Percentiles rank a stretch among this genome's conserved stretches.
Evolutionary conservation across 2,888 invertebrate species (phyloP).

Genomic region (Tribolium freemani): DNA sequence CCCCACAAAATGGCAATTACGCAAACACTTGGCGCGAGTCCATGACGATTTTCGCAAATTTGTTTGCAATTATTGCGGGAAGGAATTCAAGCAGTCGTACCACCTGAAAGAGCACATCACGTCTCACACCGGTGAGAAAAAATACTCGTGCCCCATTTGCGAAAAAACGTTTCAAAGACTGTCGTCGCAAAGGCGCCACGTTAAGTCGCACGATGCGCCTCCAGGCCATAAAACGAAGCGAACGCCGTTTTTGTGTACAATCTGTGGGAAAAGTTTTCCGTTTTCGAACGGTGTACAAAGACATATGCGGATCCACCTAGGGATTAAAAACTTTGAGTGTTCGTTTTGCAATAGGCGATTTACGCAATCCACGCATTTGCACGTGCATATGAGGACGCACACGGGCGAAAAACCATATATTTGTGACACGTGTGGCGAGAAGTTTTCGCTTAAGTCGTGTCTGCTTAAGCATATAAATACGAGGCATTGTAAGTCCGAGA

Average conservation of each 20-base stretch:
- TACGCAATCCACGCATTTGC: conserved; percentile 66
- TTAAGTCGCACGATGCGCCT: conserved; percentile 56
- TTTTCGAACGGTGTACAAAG: conserved; percentile 62
- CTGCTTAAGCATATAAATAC: conserved; percentile 58
- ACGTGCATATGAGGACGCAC: conserved; percentile 70
- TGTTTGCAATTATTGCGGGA: conserved; percentile 50
- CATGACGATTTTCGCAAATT: conserved; percentile 52
- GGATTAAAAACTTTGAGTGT: conserved; percentile 64
- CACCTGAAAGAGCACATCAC: conserved; percentile 60
- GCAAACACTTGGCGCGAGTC: conserved; percentile 53
- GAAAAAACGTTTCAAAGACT: conserved; percentile 59
- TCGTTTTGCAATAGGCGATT: conserved; percentile 64
- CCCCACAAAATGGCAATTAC: conserved; percentile 54
- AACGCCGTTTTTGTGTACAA: conserved; percentile 62
- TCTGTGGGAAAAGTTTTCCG: conserved; percentile 64
- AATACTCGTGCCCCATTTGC: conserved; percentile 59
- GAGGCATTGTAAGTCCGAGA: conserved; percentile 42
- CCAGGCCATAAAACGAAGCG: conserved; percentile 61
- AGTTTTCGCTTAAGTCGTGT: conserved; percentile 59
- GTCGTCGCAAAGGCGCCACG: conserved; percentile 59
- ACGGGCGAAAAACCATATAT: conserved; percentile 70
- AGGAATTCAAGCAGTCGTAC: conserved; percentile 58
- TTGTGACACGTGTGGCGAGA: conserved; percentile 69
- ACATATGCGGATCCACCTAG: conserved; percentile 65
- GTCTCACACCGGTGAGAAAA: conserved; percentile 60